Percentiles rank a stretch among this genome's conserved stretches.
Conservation (phyloP, 2,888 invertebrate genomes). For the Myopa tessellatipennis region DNA sequence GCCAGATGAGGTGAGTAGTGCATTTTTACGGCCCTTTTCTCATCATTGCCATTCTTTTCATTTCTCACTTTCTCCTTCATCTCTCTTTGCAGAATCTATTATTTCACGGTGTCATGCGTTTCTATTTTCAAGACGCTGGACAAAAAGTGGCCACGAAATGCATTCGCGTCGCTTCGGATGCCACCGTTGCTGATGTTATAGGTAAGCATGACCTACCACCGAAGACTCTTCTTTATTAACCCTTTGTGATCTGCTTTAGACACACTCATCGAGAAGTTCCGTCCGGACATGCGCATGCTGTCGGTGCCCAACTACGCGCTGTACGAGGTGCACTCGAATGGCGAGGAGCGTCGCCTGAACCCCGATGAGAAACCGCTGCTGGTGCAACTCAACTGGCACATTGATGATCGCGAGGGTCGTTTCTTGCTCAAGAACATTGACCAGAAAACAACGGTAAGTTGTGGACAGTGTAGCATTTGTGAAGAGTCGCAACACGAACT, state of each 20-base stretch:
- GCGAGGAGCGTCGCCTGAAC: constrained; percentile 89
- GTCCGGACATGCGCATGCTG: constrained; percentile 98
- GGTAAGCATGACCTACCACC: constrained; percentile 68
- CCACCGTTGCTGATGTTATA: constrained; percentile 95
- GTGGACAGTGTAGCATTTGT: background rate
- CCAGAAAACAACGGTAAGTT: constrained; percentile 75
- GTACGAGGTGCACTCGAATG: constrained; percentile 80
- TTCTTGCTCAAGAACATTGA: constrained; percentile 92
- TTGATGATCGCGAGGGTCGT: constrained; percentile 97
- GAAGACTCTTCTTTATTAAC: background rate
- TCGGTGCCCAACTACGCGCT: constrained; percentile 80
- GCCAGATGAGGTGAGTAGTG: constrained; percentile 89
- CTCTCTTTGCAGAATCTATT: constrained; percentile 84
- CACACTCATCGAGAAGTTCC: constrained; percentile 97
- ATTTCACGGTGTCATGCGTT: constrained; percentile 99
- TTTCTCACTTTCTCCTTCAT: constrained; percentile 22
- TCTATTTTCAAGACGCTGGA: constrained; percentile 99
- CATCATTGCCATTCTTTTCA: constrained; percentile 29
- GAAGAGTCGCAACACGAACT: background rate
- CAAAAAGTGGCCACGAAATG: constrained; percentile 99
- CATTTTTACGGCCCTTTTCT: constrained; percentile 37
- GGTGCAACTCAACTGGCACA: constrained; percentile 99
- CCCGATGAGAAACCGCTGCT: constrained; percentile 94
- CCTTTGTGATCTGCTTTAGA: constrained; percentile 67
- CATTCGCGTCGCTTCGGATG: constrained; percentile 96